Base-by-base conservation (phyloP, 2,113 vertebrate genomes). In the Dasyornis broadbenti region DNA sequence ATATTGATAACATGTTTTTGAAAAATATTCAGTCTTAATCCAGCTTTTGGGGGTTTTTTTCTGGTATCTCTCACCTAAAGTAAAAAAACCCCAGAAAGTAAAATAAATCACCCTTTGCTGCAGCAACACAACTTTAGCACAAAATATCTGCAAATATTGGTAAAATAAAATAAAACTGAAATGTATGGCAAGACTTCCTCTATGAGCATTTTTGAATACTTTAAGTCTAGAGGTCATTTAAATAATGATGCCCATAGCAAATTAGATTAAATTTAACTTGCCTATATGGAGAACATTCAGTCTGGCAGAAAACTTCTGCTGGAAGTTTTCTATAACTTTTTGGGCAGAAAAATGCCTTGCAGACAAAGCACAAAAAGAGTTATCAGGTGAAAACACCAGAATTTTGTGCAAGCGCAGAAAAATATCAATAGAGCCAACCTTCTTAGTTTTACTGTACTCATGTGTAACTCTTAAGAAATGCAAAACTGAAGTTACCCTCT, bases 71-170 rank as follows among this genome's bases (percentile, higher is more conserved):
- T 70, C 17, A 45, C 4, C n/a, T 53, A 66, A 65, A 50, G 4
- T 9, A 5, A 37, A 9, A 30, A 73, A 8, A 10, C 42, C 42
- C 42, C 15, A n/a, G 9, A 49, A 49, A 49, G 27, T 7, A 40
- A 13, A 72, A 13, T 5, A 77, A 92, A 4, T 1, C 9, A 64
- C 2, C 3, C 3, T 80, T 53, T 59, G 26, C 15, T 0, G 0
- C 15, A 66, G 11, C 50, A 71, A 33, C 10, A 82, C 7, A 92
- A 16, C 2, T 28, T 19, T 52, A 44, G 12, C 4, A 90, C 6
- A 86, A 75, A 92, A 63, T 21, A 40, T 14, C n/a, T 71, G 35
- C 9, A 73, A 59, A 60, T 23, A 45, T 4, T 8, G 30, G 12
- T 18, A 39, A 82, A 79, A 68, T 53, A 39, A 82, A 79, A 68